Evolutionary conservation across 2,113 vertebrate species (phyloP), one percentile per base, ranked within the genome.

Genomic region (Aviceda subcristata): DNA sequence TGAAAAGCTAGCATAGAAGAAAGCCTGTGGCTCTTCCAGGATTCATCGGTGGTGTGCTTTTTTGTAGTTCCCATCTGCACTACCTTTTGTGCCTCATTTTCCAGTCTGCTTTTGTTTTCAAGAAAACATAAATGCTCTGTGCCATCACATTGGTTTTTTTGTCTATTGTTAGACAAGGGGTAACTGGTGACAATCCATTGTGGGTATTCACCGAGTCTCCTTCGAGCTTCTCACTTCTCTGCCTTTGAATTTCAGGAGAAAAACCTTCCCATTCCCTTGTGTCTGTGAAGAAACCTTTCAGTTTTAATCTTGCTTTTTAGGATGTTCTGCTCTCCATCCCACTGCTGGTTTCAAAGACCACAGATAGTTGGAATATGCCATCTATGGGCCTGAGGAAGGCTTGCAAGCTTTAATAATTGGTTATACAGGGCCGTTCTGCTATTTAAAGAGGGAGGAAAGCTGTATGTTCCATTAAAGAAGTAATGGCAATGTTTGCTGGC

Each of bases 321-420:
- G 6, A 53, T 86, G 23, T 27, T 93, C 46, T 64, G 36, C 6
- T 87, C 55, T 62, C 64, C 9, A 5, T 62, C 38, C 36, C 59
- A 26, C 48, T 85, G 46, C 66, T 38, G 67, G 16, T 86, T 92
- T 95, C 71, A 64, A 22, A 30, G 79, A 93, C 51, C 83, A 96
- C 83, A 90, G 80, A 74, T 76, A 90, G 97, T 92, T 85, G 82
- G 69, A 97, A 92, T 85, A 63, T 96, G 97, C 97, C 97, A 98
- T 86, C 97, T 98, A 96, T 53, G 76, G 97, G 97, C 81, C 92
- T 94, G 71, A 95, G 60, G 82, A 80, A 95, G 91, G 72, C 71
- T 89, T 96, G 95, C 92, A 96, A 66, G 92, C 66, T 81, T 67
- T 81, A 62, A 51, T 45, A 81, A 62, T 77, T 34, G 63, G 53